Conservation (phyloP, 2,888 invertebrate species). For the Cenopis cana region DNA sequence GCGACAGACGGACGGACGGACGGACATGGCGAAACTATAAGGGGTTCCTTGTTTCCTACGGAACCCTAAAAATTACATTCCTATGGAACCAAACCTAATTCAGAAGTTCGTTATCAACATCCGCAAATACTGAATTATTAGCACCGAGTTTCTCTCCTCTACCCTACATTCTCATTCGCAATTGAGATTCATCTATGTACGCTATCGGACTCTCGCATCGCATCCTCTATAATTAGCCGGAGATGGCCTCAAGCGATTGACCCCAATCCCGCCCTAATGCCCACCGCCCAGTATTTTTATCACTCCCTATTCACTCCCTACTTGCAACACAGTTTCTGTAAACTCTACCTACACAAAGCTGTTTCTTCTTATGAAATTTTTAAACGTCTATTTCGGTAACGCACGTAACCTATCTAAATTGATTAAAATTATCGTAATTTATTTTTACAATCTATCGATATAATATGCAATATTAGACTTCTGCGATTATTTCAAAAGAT, state of each 20-base stretch:
- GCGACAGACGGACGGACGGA: too few species aligned
- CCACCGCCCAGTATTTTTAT: constrained; percentile 77
- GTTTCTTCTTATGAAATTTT: not conserved
- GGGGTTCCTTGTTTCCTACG: too few species aligned
- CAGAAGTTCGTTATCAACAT: constrained; percentile 42
- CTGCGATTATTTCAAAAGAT: constrained; percentile 31
- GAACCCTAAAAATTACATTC: too few species aligned
- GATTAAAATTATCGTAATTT: constrained; percentile 29
- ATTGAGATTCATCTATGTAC: constrained; percentile 70
- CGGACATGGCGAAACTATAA: too few species aligned
- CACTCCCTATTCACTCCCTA: constrained; percentile 64
- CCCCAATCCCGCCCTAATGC: constrained; percentile 81
- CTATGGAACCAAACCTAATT: constrained; percentile 13
- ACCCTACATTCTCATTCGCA: constrained; percentile 59
- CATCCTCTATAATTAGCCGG: constrained; percentile 80
- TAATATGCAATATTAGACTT: constrained; percentile 34
- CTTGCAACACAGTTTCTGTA: constrained; percentile 47
- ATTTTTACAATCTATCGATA: constrained; percentile 37
- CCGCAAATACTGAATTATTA: constrained; percentile 50
- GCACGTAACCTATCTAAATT: constrained; percentile 10
- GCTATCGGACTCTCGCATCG: constrained; percentile 71
- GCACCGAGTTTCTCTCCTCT: constrained; percentile 51
- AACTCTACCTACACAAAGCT: not conserved
- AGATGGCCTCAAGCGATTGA: constrained; percentile 84
- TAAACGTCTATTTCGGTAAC: constrained; percentile 19